phyloP scores from a whole-genome alignment of 2,797 vertebrate genomes.

The Falco columbarius region DNA sequence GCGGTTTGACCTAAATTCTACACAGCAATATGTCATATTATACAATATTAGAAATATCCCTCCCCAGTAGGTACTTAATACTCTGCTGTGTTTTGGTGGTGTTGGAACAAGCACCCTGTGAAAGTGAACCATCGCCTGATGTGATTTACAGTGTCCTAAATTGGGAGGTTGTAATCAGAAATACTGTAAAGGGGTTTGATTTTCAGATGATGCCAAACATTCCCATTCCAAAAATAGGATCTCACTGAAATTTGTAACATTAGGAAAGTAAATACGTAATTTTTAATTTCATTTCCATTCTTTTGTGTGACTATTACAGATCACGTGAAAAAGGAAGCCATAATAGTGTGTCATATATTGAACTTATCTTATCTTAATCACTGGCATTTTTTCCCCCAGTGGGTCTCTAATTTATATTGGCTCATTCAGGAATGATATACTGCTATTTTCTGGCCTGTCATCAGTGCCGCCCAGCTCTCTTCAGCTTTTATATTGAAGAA shows the following conservation, averaged over 20 bases:
- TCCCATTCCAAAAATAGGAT: neutral
- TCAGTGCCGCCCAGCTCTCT: neutral
- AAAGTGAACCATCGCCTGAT: neutral
- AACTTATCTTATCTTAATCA: neutral
- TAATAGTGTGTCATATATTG: neutral
- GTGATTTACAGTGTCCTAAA: conserved; percentile 43
- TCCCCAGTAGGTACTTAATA: neutral
- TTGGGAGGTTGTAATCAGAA: neutral
- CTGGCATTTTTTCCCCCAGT: neutral
- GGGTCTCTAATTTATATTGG: neutral
- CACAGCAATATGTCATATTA: accelerated
- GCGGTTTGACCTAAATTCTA: neutral
- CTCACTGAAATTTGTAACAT: neutral
- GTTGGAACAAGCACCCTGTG: neutral
- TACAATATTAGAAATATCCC: neutral
- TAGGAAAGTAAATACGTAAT: neutral
- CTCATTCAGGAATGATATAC: neutral
- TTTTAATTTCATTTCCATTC: conserved; percentile 15
- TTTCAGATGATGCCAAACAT: neutral
- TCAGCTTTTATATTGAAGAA: neutral
- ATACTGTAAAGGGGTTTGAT: conserved; percentile 13
- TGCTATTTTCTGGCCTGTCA: neutral
- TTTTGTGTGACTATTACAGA: neutral
- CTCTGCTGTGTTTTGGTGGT: neutral
- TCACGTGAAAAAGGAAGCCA: neutral